Evolutionary conservation across 2,797 vertebrate species (phyloP).

Genomic region (Cynodonichthys magdalenae): DNA sequence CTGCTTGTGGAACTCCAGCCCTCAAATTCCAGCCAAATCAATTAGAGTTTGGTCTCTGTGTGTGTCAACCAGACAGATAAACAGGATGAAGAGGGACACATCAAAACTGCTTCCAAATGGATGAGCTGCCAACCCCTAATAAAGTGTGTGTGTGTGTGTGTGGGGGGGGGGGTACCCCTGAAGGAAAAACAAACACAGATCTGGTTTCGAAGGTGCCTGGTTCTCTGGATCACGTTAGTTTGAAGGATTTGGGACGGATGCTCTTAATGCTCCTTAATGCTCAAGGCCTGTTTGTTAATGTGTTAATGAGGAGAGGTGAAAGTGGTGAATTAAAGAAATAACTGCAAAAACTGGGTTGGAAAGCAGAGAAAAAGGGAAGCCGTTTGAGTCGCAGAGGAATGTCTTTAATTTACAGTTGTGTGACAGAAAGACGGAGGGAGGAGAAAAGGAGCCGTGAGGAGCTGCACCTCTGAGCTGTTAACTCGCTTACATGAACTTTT

Average conservation of each 20-base stretch:
- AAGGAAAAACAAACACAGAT: conserved; percentile 66
- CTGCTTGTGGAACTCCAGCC: conserved; percentile 71
- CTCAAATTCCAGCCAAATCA: conserved; percentile 70
- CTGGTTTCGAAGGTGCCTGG: conserved; percentile 58
- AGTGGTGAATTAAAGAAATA: conserved; percentile 30
- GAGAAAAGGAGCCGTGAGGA: conserved; percentile 38
- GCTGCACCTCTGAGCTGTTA: conserved; percentile 65
- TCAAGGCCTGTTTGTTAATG: conserved; percentile 53
- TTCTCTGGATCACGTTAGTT: conserved; percentile 53
- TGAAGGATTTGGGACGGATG: conserved; percentile 47
- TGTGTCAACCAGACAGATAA: conserved; percentile 65
- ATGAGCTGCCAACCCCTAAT: conserved; percentile 46
- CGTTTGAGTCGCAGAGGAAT: conserved; percentile 29
- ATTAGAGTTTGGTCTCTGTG: conserved; percentile 50
- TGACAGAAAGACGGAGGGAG: conserved; percentile 49
- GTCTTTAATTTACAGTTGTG: conserved; percentile 56
- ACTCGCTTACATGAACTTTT: conserved; percentile 77
- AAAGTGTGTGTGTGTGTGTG: conserved; percentile 30
- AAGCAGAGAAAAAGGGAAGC: conserved; percentile 9
- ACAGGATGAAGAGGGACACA: conserved; percentile 68
- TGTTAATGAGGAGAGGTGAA: conserved; percentile 42
- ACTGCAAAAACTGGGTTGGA: conserved; percentile 25
- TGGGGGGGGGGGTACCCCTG: conserved; percentile 29
- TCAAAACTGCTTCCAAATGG: conserved; percentile 56
- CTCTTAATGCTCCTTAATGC: conserved; percentile 50